Base-by-base conservation (phyloP, 1,140 invertebrate genomes). In the Saccostrea glomerata region DNA sequence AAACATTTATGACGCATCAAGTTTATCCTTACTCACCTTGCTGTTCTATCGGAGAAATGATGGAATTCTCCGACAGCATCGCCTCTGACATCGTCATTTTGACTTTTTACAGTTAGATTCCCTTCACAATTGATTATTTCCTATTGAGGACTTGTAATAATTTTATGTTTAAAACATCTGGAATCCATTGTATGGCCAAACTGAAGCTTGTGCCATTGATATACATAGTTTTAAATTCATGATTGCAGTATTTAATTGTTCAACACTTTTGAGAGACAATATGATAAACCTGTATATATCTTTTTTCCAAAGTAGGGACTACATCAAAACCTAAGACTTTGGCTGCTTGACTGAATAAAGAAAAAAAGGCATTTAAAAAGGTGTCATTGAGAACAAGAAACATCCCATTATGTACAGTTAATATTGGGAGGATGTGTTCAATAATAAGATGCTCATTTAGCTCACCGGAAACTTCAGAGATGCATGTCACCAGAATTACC, bases 11-110 rank as follows among this genome's bases (percentile, higher is more conserved):
- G 47, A 47, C 47, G 2, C 2, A 47, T 47, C 9, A 9, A 3
- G 0, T 47, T 47, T 7, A 47, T 47, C 47, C 5, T 47, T 47
- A 66, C 92, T 91, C 91, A 93, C 92, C 92, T 88, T 89, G 66
- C 87, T 93, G 89, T 88, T 92, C 91, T 66, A 93, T 92, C 12
- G 92, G 90, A 63, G 90, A 92, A 47, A 92, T 86, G 40, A 93
- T 90, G 23, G 92, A 91, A 70, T 91, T 90, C 83, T 87, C 89
- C 66, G 86, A 88, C 15, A 87, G 85, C 56, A 90, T 86, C 17
- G 87, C n/a, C 20, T 89, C 89, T 40, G 89, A 91, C 23, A 89
- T 87, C 20, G 90, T 82, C 86, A 89, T 90, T 70, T 56, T 88
- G 25, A 73, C 54, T 66, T 60, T 55, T 85, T 55, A 63, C 55